phyloP scores from a whole-genome alignment of 2,797 vertebrate species.

The Cossypha niveicapilla region DNA sequence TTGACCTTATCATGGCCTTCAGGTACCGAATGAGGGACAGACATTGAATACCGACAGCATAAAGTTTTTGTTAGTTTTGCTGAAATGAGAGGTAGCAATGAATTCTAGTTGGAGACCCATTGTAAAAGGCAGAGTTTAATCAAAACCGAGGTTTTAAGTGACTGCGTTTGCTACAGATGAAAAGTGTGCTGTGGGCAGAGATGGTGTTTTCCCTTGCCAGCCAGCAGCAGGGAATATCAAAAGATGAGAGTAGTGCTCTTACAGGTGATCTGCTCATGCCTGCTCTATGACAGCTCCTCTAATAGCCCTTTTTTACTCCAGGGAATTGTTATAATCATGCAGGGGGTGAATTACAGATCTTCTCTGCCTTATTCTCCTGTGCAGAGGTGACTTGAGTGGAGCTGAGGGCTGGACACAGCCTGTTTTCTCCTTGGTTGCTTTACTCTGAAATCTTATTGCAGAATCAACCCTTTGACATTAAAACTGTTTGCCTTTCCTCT shows the following conservation, averaged over 20 bases:
- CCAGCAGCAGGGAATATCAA: not conserved
- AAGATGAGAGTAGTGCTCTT: not conserved
- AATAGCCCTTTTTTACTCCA: not conserved
- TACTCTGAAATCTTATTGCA: not conserved
- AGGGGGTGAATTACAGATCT: not conserved
- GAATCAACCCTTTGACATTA: conserved; percentile 33
- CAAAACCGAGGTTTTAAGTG: conserved; percentile 25
- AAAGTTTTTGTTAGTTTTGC: not conserved
- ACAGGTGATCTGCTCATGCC: not conserved
- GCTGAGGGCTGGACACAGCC: not conserved
- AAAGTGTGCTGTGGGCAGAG: not conserved
- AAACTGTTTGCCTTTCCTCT: not conserved
- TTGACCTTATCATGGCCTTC: not conserved
- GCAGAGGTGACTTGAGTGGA: not conserved
- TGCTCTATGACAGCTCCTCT: not conserved
- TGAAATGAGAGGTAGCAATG: not conserved
- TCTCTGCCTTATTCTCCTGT: not conserved
- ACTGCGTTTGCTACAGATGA: not conserved
- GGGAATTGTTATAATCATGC: not conserved
- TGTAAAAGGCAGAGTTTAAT: conserved; percentile 28
- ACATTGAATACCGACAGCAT: not conserved
- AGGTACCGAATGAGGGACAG: fast-evolving
- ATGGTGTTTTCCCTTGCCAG: not conserved
- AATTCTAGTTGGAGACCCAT: not conserved
- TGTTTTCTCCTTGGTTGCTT: conserved; percentile 6